These are phyloP conservation scores for Tetraodon nigroviridis DNA, from an alignment of 2,113 vertebrate genomes.

Conservation along the genomic window DNA sequence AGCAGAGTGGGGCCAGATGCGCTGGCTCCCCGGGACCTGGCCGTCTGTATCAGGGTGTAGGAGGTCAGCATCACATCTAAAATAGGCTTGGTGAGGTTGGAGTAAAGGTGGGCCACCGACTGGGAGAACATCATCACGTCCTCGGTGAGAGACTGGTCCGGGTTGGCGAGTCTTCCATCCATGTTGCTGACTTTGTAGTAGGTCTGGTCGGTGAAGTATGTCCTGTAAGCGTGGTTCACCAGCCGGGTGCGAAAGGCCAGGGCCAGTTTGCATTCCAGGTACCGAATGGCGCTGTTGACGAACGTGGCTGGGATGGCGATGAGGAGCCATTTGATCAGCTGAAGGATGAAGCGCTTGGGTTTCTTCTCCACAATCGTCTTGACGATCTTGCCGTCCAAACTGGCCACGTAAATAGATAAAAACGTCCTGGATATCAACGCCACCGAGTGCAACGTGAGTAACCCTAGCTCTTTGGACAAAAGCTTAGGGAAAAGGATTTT, in stretches of 20 bases:
- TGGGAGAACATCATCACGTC: constrained; percentile 97
- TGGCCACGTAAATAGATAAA: constrained; percentile 93
- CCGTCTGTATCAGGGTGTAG: constrained; percentile 92
- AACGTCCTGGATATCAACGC: constrained; percentile 96
- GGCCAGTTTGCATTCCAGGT: constrained; percentile 92
- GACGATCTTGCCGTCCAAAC: constrained; percentile 93
- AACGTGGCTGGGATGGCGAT: constrained; percentile 97
- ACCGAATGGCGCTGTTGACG: constrained; percentile 96
- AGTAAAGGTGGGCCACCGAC: constrained; percentile 94
- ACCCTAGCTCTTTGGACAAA: constrained; percentile 81
- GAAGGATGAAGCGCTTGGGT: constrained; percentile 81
- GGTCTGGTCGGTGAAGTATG: constrained; percentile 92
- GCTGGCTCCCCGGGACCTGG: constrained; percentile 85
- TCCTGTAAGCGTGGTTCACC: constrained; percentile 87
- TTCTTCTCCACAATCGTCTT: constrained; percentile 95
- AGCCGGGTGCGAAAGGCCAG: constrained; percentile 93
- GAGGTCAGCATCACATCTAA: constrained; percentile 93
- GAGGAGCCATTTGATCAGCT: constrained; percentile 92
- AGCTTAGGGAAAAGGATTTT: constrained; percentile 88
- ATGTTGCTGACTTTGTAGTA: constrained; percentile 95
- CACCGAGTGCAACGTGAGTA: constrained; percentile 89
- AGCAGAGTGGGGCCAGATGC: constrained; percentile 86
- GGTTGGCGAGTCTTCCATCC: constrained; percentile 92
- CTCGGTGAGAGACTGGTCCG: constrained; percentile 96
- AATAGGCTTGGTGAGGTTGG: constrained; percentile 98